Evolutionary conservation across 2,888 invertebrate species (phyloP).

Genomic region (Gryllus longicercus): DNA sequence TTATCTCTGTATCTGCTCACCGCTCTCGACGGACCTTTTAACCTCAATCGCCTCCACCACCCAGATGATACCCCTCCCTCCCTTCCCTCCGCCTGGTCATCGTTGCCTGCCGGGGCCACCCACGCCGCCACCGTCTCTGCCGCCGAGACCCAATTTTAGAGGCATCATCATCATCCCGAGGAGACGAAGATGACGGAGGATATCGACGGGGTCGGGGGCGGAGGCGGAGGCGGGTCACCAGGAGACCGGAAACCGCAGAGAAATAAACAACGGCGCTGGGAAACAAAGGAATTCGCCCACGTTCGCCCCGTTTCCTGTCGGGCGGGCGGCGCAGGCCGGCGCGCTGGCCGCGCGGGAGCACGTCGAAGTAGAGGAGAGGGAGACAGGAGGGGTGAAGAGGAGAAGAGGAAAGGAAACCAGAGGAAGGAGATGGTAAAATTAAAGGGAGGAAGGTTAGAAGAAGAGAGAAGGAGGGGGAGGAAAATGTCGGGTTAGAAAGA

Average conservation of each 20-base stretch:
- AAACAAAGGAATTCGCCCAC: conserved; percentile 17
- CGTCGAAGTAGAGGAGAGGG: too few relatives aligned
- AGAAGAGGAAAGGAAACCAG: too few relatives aligned
- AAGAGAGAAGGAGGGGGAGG: too few relatives aligned
- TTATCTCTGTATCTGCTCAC: too few relatives aligned
- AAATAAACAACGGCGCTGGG: conserved; percentile 3
- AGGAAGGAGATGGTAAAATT: too few relatives aligned
- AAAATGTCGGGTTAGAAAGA: too few relatives aligned
- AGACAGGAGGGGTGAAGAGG: too few relatives aligned
- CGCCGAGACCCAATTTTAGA: background rate
- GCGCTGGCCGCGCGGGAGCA: too few relatives aligned
- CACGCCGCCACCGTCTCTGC: background rate
- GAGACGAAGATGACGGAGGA: background rate
- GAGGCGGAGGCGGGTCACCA: background rate
- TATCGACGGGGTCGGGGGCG: background rate
- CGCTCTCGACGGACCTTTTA: too few relatives aligned
- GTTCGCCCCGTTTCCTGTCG: background rate
- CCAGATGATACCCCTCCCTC: background rate
- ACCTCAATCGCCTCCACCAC: too few relatives aligned
- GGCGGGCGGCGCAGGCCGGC: too few relatives aligned
- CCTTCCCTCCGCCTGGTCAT: background rate
- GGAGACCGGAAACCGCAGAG: background rate
- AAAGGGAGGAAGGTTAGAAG: too few relatives aligned
- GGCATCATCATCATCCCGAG: background rate
- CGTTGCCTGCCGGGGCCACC: background rate